Conservation (phyloP, 2,797 vertebrate species). For the Lithobates pipiens region DNA sequence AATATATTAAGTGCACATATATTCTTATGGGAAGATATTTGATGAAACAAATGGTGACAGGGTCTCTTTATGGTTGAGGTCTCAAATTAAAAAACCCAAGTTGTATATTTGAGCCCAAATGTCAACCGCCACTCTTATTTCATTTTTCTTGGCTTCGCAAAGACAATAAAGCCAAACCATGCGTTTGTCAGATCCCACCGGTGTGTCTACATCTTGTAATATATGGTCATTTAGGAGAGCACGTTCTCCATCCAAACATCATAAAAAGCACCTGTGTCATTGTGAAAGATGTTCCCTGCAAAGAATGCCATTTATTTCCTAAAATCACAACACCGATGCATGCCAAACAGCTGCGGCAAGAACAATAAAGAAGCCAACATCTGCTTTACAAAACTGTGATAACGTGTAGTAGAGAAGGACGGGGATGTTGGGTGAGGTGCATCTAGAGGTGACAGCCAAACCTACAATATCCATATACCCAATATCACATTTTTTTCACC, state of each 20-base stretch:
- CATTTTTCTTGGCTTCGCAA: too few species aligned
- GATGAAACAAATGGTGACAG: too few species aligned
- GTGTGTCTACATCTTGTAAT: neutral
- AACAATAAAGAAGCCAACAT: neutral
- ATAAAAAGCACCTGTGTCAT: constrained; percentile 29
- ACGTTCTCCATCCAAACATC: neutral
- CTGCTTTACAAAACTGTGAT: neutral
- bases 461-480: neutral
- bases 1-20: too few species aligned
- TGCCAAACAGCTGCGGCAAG: constrained; percentile 36
- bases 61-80: too few species aligned
- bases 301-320: constrained; percentile 20
- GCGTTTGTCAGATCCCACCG: too few species aligned
- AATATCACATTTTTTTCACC: too few species aligned
- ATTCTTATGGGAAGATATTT: too few species aligned
- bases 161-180: too few species aligned
- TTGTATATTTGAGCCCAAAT: too few species aligned
- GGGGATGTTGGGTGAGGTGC: neutral
- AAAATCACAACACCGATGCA: neutral
- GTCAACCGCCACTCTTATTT: too few species aligned
- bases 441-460: neutral
- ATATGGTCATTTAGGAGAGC: neutral
- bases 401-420: too few species aligned
- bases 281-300: constrained; percentile 17
- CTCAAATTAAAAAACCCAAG: too few species aligned